These are phyloP conservation scores for Discoglossus pictus DNA, from an alignment of 2,797 vertebrate genomes.

Conservation along the genomic window DNA sequence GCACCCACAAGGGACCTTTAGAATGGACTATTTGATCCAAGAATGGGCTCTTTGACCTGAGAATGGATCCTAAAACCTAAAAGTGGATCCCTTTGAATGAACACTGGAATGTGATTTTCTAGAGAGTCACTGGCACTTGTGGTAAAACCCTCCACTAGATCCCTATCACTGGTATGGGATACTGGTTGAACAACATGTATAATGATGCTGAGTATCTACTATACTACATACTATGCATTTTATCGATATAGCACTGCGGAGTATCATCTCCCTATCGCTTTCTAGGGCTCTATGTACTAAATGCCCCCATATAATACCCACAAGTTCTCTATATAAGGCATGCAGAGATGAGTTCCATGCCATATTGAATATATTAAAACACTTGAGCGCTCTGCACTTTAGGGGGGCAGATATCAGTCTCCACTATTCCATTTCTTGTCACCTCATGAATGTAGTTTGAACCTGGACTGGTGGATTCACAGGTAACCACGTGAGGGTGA, in stretches of 20 bases:
- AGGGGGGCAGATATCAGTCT: too few species aligned
- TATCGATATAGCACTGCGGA: constrained; percentile 11
- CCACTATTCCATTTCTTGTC: too few species aligned
- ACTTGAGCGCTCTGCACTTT: too few species aligned
- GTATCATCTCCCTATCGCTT: neutral
- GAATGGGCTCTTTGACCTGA: neutral
- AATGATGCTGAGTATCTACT: constrained; percentile 10
- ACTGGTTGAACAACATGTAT: neutral
- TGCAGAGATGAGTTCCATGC: too few species aligned
- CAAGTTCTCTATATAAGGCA: neutral
- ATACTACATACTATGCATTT: constrained; percentile 4
- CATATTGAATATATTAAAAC: too few species aligned
- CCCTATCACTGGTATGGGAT: too few species aligned
- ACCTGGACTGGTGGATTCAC: too few species aligned
- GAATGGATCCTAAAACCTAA: neutral
- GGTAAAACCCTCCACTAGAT: too few species aligned
- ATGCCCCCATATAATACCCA: neutral
- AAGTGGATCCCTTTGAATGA: neutral
- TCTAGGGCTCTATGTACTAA: neutral
- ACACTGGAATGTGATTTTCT: too few species aligned
- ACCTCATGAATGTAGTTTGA: too few species aligned
- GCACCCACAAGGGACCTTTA: neutral
- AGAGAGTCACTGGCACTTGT: too few species aligned
- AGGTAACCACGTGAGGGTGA: too few species aligned
- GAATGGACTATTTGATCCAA: constrained; percentile 6